A percentile compares a stretch with the other conserved stretches of the same genome.
Evolutionary conservation across 1,140 invertebrate genomes (phyloP).

Genomic region (Drosophila chauvacae): DNA sequence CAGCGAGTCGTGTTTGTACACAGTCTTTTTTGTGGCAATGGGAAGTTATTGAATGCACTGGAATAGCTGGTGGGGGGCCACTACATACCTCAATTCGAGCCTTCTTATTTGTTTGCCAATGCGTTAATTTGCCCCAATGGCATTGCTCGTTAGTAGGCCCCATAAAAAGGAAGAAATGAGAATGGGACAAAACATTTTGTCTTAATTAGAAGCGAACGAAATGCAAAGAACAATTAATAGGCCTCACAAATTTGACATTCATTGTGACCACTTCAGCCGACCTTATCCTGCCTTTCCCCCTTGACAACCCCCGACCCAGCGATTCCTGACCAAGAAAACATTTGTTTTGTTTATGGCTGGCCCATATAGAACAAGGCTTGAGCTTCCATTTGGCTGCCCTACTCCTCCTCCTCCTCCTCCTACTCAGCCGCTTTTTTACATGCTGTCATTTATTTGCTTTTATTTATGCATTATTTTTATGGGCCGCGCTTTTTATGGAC

Average conservation of each 20-base stretch:
- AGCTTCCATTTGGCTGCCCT: constrained; percentile 11
- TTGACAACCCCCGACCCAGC: constrained; percentile 18
- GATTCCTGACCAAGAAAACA: constrained; percentile 34
- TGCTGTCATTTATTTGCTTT: constrained; percentile 81
- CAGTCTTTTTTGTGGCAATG: constrained; percentile 19
- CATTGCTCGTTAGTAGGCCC: constrained; percentile 38
- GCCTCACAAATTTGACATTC: constrained; percentile 78
- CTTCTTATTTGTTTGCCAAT: constrained; percentile 36
- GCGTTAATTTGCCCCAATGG: constrained; percentile 23
- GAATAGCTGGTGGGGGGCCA: too few relatives aligned
- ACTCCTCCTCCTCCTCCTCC: not conserved
- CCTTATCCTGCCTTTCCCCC: constrained; percentile 32
- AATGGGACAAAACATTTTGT: constrained; percentile 63
- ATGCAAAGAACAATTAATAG: constrained; percentile 76
- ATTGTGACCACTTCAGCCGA: constrained; percentile 53
- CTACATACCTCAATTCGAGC: constrained; percentile 20
- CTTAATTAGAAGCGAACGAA: constrained; percentile 68
- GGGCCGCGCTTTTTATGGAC: constrained; percentile 70
- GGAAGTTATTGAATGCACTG: constrained; percentile 14
- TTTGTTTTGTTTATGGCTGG: constrained; percentile 44
- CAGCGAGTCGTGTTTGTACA: constrained; percentile 52
- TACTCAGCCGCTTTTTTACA: constrained; percentile 50
- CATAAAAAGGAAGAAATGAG: constrained; percentile 16
- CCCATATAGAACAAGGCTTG: constrained; percentile 32
- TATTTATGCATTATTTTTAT: constrained; percentile 83